A percentile compares a stretch with the other conserved stretches of the same genome.
These are phyloP conservation scores for Manduca sexta DNA, from an alignment of 1,140 invertebrate genomes.

Conservation along the genomic window DNA sequence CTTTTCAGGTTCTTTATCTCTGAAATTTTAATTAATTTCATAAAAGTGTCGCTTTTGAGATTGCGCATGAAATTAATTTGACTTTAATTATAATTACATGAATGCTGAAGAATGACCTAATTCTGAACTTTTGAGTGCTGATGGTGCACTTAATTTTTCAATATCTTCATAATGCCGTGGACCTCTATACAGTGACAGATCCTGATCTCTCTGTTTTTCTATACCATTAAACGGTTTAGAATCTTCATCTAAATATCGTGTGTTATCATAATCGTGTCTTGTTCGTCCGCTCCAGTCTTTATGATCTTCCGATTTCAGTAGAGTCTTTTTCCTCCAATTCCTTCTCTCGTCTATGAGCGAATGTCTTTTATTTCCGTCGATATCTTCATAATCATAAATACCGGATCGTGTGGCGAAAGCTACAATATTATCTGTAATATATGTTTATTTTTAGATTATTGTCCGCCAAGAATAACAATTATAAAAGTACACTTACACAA, in stretches of 20 bases:
- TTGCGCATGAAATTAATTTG: background rate
- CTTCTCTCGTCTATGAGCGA: conserved; percentile 41
- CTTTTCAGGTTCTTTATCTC: conserved; percentile 47
- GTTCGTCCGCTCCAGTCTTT: conserved; percentile 37
- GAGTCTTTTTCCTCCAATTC: conserved; percentile 54
- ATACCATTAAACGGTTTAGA: conserved; percentile 21
- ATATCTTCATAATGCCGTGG: conserved; percentile 33
- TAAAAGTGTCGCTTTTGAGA: no score
- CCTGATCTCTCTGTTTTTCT: conserved; percentile 34
- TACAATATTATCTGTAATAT: conserved; percentile 51
- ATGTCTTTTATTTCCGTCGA: conserved; percentile 44
- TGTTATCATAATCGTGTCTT: conserved; percentile 38
- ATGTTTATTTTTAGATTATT: conserved; percentile 7
- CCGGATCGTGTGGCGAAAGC: conserved; percentile 32
- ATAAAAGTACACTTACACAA: conserved; percentile 38
- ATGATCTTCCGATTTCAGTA: conserved; percentile 41
- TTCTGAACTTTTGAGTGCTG: conserved; percentile 30
- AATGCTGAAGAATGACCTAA: conserved; percentile 20
- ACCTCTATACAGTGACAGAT: conserved; percentile 25
- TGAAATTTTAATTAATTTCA: conserved; percentile 23
- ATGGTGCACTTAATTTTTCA: conserved; percentile 28
- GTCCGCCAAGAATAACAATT: conserved; percentile 3
- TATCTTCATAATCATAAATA: conserved; percentile 51
- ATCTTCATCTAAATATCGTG: conserved; percentile 39
- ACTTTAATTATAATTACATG: conserved; percentile 23